Base-by-base conservation (phyloP, 2,888 invertebrate species). In the Theodoxus fluviatilis region DNA sequence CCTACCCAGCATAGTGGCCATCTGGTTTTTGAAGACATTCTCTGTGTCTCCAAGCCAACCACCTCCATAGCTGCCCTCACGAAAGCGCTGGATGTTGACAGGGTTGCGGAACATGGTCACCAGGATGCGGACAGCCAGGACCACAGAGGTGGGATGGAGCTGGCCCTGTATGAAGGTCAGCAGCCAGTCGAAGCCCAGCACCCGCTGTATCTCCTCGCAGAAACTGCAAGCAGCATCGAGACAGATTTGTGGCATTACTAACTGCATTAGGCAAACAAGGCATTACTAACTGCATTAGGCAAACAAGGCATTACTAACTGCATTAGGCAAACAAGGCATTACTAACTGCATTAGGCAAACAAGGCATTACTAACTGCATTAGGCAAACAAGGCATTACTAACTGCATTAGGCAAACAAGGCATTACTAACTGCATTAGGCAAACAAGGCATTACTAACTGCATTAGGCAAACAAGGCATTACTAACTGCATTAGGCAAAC, bases 111-210 rank as follows among this genome's bases (percentile, higher is more conserved):
- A 93, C 71, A 98, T 90, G 0, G 94, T 92, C 0, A 96, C 92
- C 47, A 98, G 89, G 80, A 98, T 93, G 78, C 95, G 90, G 72
- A 97, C 89, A 0, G 95, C 93, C 90, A 94, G 93, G 71, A 97
- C 91, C 6, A 97, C 94, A 2, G 89, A 88, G 0, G 93, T 92
- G n/a, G 92, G 91, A 74, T 87, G 86, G 7, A 97, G 91, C 85
- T 95, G 93, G 4, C 93, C 92, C 88, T 95, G 94, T 90, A 97
- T 91, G 83, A 98, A 96, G 73, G 97, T 90, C 74, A 98, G 87
- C 71, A 98, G 88, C 98, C 98, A 99, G 88, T 99, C 99, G 89
- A 96, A 93, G 25, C 99, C 99, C 40, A 99, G 89, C 0, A 95
- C 93, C 82, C 93, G 91, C 0, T 94, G 92, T 68, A 98, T 91